Evolutionary conservation across 92 coral and sea anemone genomes (phyloP).

Genomic region (Micromussa lordhowensis): DNA sequence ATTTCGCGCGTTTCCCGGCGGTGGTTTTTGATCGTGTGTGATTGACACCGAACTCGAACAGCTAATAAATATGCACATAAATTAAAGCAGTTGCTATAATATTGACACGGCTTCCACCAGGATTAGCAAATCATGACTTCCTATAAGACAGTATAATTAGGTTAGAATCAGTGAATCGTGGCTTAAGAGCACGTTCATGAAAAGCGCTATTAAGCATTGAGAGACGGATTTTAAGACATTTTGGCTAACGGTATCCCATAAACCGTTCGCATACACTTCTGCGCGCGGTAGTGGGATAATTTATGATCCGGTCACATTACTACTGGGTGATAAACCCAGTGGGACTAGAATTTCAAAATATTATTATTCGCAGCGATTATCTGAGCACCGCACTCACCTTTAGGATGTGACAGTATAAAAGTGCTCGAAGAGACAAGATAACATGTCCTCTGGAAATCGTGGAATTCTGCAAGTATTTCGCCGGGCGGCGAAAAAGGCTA

Average conservation of each 20-base stretch:
- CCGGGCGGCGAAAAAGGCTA: conserved; percentile 85
- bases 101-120: conserved; percentile 20
- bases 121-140: conserved; percentile 27
- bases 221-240: background rate
- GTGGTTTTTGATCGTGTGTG: background rate
- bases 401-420: background rate
- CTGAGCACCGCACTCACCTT: background rate
- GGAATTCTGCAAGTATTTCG: conserved; percentile 73
- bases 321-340: background rate
- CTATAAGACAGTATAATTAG: conserved; percentile 11
- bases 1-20: background rate
- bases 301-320: background rate
- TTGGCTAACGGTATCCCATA: background rate
- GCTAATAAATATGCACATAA: conserved; percentile 31
- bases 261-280: background rate
- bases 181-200: background rate
- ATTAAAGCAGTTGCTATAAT: conserved; percentile 19
- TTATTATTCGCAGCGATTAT: conserved; percentile 13
- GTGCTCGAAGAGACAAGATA: background rate
- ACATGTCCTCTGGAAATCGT: conserved; percentile 69
- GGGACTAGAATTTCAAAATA: conserved; percentile 27
- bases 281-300: conserved; percentile 2
- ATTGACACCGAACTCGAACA: background rate
- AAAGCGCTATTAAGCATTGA: background rate
- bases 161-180: conserved; percentile 5